phyloP scores from a whole-genome alignment of 2,113 vertebrate genomes.

The Synodontis membranacea region DNA sequence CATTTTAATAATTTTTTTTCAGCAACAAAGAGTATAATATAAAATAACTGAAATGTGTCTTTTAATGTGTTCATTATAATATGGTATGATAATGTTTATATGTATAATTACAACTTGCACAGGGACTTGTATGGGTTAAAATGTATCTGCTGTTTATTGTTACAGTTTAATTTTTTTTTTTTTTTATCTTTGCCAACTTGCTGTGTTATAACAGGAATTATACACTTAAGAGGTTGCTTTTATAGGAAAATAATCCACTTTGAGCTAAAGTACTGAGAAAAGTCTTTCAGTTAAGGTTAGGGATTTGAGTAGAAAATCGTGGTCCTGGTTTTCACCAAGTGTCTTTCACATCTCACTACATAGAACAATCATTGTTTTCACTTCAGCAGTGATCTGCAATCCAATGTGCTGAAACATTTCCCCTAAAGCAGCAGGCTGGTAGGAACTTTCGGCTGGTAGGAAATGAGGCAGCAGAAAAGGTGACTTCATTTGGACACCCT shows the following conservation, averaged over 20 bases:
- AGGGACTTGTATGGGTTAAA: neutral
- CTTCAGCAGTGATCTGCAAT: slow-evolving; percentile 45
- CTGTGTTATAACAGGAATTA: neutral
- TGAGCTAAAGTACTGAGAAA: neutral
- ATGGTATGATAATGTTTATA: neutral
- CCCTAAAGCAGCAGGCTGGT: slow-evolving; percentile 55
- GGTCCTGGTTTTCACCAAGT: neutral
- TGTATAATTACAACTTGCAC: neutral
- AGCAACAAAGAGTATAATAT: no score
- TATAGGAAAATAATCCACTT: neutral
- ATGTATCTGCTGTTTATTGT: neutral
- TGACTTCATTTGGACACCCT: slow-evolving; percentile 43
- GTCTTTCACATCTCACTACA: neutral
- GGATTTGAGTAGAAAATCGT: neutral
- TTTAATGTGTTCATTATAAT: neutral
- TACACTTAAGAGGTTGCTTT: neutral
- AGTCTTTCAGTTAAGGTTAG: neutral
- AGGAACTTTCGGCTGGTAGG: slow-evolving; percentile 70
- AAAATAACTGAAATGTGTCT: no score
- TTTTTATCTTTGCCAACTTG: neutral
- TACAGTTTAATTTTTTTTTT: neutral
- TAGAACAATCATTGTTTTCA: slow-evolving; percentile 6
- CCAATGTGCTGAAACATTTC: slow-evolving; percentile 74
- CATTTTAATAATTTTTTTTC: no score
- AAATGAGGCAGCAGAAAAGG: slow-evolving; percentile 74